phyloP scores from a whole-genome alignment of 2,888 invertebrate genomes.

The Euzophera pinguis region DNA sequence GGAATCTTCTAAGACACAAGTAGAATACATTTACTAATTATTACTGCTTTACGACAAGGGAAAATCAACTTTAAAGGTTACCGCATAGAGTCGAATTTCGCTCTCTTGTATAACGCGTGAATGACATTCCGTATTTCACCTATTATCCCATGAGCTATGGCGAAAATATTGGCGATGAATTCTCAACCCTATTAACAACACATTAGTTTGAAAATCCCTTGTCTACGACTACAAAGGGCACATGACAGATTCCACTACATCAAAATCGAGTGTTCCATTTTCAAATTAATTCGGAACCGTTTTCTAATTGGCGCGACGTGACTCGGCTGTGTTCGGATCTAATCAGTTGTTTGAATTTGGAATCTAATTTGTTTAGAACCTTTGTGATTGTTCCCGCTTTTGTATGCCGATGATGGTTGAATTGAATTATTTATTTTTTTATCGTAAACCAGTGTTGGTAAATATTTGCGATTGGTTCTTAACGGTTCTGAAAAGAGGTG shows the following conservation, averaged over 20 bases:
- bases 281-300: slow-evolving; percentile 73
- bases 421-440: slow-evolving; percentile 34
- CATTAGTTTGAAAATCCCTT: slow-evolving; percentile 22
- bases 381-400: slow-evolving; percentile 48
- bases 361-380: slow-evolving; percentile 60
- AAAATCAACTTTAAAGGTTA: slow-evolving; percentile 26
- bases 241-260: slow-evolving; percentile 72
- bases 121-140: slow-evolving; percentile 43
- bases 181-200: slow-evolving; percentile 15
- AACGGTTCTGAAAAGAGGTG: not conserved
- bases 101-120: slow-evolving; percentile 29
- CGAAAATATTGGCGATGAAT: slow-evolving; percentile 17
- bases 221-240: slow-evolving; percentile 24
- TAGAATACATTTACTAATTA: slow-evolving; percentile 47
- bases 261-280: slow-evolving; percentile 78
- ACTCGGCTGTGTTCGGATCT: slow-evolving; percentile 59
- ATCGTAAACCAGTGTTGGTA: not conserved
- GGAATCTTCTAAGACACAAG: slow-evolving; percentile 32
- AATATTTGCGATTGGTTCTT: not conserved
- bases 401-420: slow-evolving; percentile 31
- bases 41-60: slow-evolving; percentile 15
- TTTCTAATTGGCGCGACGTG: slow-evolving; percentile 78
- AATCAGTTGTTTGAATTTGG: slow-evolving; percentile 68
- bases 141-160: slow-evolving; percentile 31
- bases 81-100: slow-evolving; percentile 30